Evolutionary conservation across 2,888 invertebrate genomes (phyloP), one percentile per base, ranked within the genome.

Genomic region (Dicyrtoma fusca): DNA sequence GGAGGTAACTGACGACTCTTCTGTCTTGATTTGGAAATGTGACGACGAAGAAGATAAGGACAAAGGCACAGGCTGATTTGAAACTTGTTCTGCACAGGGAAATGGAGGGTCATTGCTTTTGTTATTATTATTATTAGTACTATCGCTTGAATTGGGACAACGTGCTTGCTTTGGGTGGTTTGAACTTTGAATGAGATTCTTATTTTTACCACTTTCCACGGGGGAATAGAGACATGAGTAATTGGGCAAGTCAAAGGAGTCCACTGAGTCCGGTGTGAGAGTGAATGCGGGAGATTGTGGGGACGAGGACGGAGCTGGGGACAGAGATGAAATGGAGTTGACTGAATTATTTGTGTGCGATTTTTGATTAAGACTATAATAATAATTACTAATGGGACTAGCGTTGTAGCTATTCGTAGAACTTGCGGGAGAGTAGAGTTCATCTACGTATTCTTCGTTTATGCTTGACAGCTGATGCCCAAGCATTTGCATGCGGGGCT

Each of bases 371-470:
- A n/a, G n/a, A n/a, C n/a, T n/a, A n/a, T n/a, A n/a, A n/a, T n/a
- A n/a, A n/a, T n/a, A n/a, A n/a, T 61, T 21, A 42, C 44, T 63
- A 19, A 2, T 10, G 11, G 4, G 19, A 19, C 13, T n/a, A n/a
- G n/a, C n/a, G n/a, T n/a, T 45, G 23, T 45, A 42, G 42, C 44
- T 62, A 17, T 44, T 63, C 11, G 19, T 23, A 21, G 63, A 63
- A 14, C 44, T 47, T 19, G 63, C 21, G 1, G 63, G 63, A 14
- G 63, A 63, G 19, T 63, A 47, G 19, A 63, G 45, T 0, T 45
- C 63, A 2, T 47, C 61, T 1, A 34, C n/a, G 61, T 61, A 61
- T 1, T 61, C 63, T n/a, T 63, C 63, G 8, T 17, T 21, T 34
- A 34, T 34, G 34, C 34, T 34, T 8, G 34, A 34, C 4, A 34